Conservation (phyloP, 2,888 invertebrate genomes). For the Itoplectis maculator region DNA sequence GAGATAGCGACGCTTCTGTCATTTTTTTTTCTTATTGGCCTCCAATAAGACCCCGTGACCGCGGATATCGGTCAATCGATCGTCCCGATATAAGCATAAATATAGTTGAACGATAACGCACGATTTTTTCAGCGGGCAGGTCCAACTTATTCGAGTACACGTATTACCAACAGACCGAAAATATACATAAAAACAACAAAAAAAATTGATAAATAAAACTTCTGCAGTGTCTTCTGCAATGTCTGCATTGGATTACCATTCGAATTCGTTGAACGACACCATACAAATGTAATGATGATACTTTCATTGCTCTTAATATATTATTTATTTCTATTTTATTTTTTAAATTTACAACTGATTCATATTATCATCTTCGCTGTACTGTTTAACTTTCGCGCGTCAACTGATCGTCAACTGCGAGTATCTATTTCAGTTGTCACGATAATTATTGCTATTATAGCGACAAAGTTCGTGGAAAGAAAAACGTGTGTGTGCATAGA, state of each 20-base stretch:
- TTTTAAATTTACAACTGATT: background rate
- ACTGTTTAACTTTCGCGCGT: background rate
- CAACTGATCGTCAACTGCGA: background rate
- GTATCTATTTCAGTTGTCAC: background rate
- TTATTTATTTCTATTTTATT: too few relatives aligned
- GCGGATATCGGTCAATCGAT: slow-evolving; percentile 12
- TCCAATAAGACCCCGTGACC: background rate
- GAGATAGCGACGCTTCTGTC: background rate
- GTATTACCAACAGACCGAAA: too few relatives aligned
- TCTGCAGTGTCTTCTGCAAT: too few relatives aligned
- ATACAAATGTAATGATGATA: background rate
- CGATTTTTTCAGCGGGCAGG: background rate
- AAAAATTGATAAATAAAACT: background rate
- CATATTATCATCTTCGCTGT: too few relatives aligned
- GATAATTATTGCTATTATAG: background rate
- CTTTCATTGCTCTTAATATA: too few relatives aligned
- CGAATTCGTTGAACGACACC: background rate
- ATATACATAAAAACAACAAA: too few relatives aligned
- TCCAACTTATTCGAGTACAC: background rate
- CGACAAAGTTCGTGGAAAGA: background rate
- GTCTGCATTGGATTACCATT: background rate
- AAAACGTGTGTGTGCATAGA: too few relatives aligned
- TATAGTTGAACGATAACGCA: slow-evolving; percentile 10
- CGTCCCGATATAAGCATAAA: slow-evolving; percentile 3
- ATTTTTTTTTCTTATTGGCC: background rate